A percentile compares a stretch with the other conserved stretches of the same genome.
These are phyloP conservation scores for Tanypteryx hageni DNA, from an alignment of 2,888 invertebrate genomes.

Conservation along the genomic window DNA sequence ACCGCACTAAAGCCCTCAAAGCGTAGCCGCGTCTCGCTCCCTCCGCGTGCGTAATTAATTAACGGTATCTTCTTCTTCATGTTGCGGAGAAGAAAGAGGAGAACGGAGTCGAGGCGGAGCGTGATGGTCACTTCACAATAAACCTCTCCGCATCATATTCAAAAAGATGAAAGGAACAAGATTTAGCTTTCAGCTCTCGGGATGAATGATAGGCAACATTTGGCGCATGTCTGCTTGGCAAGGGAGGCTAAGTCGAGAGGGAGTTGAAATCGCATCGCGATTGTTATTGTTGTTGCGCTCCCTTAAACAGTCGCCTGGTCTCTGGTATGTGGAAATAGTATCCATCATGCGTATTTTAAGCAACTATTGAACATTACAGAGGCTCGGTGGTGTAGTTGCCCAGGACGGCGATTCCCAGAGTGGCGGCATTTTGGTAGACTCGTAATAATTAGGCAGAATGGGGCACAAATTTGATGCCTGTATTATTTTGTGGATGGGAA, in stretches of 20 bases:
- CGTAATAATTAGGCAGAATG: too few species aligned
- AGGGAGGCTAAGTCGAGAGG: not conserved
- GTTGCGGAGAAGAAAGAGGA: not conserved
- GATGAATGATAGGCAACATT: conserved; percentile 12
- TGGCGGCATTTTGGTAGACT: too few species aligned
- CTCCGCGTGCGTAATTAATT: not conserved
- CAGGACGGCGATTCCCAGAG: too few species aligned
- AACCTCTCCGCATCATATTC: not conserved
- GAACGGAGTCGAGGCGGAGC: not conserved
- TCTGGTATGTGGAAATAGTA: not conserved
- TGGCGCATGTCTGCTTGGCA: not conserved
- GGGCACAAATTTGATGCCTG: too few species aligned
- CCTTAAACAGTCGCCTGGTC: not conserved
- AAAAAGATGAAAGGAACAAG: not conserved
- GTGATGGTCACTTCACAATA: not conserved
- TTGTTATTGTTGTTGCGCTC: not conserved
- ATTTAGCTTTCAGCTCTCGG: not conserved
- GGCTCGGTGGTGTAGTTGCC: not conserved
- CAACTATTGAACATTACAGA: not conserved
- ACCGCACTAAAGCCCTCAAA: not conserved
- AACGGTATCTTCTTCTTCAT: not conserved
- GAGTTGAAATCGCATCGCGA: not conserved
- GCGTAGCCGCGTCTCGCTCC: not conserved
- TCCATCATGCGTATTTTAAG: conserved; percentile 18
- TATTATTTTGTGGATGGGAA: too few species aligned